These are phyloP conservation scores for Philereme vetulata DNA, from an alignment of 2,888 invertebrate genomes.

Conservation along the genomic window DNA sequence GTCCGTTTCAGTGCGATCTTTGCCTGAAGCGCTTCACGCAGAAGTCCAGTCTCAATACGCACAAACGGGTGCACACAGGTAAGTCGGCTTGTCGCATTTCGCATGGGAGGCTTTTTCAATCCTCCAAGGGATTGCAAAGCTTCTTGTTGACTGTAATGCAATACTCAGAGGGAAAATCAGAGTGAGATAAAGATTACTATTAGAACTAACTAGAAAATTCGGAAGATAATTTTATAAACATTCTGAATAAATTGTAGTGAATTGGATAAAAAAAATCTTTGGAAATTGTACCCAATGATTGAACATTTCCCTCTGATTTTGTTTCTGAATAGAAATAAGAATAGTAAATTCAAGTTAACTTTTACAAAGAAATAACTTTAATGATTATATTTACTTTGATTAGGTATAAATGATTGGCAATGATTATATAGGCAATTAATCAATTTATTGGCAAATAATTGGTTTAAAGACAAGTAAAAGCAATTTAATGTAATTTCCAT, in stretches of 20 bases:
- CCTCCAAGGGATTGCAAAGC: conserved; percentile 25
- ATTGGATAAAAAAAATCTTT: no score
- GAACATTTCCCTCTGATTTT: conserved; percentile 15
- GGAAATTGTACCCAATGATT: no score
- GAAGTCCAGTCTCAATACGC: conserved; percentile 91
- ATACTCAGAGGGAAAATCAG: conserved; percentile 10
- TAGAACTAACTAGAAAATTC: no score
- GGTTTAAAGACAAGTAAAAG: not conserved
- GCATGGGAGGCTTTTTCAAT: conserved; percentile 26
- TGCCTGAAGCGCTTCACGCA: conserved; percentile 91
- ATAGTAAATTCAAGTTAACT: conserved; percentile 3
- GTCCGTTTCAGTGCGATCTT: conserved; percentile 89
- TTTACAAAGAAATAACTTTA: conserved; percentile 3
- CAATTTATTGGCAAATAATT: not conserved
- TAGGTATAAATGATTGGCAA: conserved; percentile 10
- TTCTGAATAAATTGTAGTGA: no score
- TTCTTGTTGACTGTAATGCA: conserved; percentile 19
- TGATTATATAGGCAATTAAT: not conserved
- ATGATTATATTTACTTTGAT: conserved; percentile 7
- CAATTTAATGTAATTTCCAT: conserved; percentile 62
- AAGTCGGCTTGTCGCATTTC: conserved; percentile 49
- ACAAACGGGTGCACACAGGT: conserved; percentile 90
- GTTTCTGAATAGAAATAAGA: conserved; percentile 6
- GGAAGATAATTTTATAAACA: no score
- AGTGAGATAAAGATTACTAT: not conserved